Conservation (phyloP, 2,888 invertebrate genomes). For the Celastrina argiolus region DNA sequence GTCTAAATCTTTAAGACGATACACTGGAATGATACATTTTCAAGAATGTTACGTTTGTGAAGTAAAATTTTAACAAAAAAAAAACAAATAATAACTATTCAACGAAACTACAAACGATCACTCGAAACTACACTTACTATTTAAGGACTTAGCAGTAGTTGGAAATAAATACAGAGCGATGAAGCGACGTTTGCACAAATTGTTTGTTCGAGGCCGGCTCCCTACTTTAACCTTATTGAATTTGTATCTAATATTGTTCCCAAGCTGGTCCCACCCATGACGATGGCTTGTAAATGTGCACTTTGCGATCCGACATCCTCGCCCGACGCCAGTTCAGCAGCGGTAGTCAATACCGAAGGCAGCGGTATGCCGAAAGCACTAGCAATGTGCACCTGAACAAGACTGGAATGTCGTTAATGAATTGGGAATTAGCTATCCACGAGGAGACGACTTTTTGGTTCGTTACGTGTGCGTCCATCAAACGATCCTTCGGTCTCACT, state of each 20-base stretch:
- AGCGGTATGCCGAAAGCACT: constrained; percentile 9
- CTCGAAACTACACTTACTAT: constrained; percentile 38
- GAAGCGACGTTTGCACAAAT: constrained; percentile 57
- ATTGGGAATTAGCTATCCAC: constrained; percentile 64
- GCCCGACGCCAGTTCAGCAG: too few relatives aligned
- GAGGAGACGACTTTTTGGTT: constrained; percentile 41
- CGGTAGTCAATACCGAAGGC: not conserved
- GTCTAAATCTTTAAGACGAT: constrained; percentile 69
- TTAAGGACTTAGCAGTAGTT: constrained; percentile 39
- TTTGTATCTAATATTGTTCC: constrained; percentile 75
- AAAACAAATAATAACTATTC: constrained; percentile 37
- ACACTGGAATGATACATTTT: constrained; percentile 76
- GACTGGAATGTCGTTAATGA: constrained; percentile 75
- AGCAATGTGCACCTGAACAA: constrained; percentile 64
- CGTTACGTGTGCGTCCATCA: constrained; percentile 17
- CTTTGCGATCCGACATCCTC: constrained; percentile 40
- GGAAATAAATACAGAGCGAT: constrained; percentile 40
- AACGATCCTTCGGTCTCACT: constrained; percentile 26
- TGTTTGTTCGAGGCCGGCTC: constrained; percentile 53
- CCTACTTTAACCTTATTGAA: constrained; percentile 66
- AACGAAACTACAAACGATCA: constrained; percentile 33
- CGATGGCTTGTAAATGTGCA: constrained; percentile 71
- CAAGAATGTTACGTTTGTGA: constrained; percentile 69
- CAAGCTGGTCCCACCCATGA: constrained; percentile 78
- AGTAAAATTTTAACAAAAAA: constrained; percentile 40